Evolutionary conservation across 2,888 invertebrate species (phyloP), one percentile per base, ranked within the genome.

Genomic region (Limnephilus marmoratus): DNA sequence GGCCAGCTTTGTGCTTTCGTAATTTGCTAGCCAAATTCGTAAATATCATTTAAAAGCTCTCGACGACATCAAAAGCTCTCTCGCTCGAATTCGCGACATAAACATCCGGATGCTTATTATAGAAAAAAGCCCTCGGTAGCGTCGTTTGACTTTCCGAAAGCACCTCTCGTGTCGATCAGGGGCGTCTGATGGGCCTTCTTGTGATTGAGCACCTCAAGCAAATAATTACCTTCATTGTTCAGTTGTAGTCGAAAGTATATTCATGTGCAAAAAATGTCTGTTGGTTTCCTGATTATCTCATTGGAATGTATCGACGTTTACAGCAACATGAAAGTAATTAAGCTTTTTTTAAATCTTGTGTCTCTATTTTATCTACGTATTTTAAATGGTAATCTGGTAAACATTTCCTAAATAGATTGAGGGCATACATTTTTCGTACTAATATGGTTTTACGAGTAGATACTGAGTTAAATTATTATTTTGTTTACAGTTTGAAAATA

Each of bases 31-130:
- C 88, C 87, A 87, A 91, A 91, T 87, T 91, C 87, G 85, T 87
- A 91, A 91, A 91, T 91, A 41, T 37, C 41, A 82, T 53, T 37
- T 81, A 89, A 89, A 89, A 89, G 49, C 88, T 91, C 87, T 87
- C 88, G 45, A 49, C n/a, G 7, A 80, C 80, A 83, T 89, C 83
- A 91, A 89, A 89, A 89, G 89, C 83, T 81, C 87, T 87, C 80
- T 31, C 87, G 87, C 88, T 91, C 68, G 85, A 88, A 88, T 88
- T 87, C 87, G 87, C 88, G 91, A 91, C 91, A 89, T 83, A 81
- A 88, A 91, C 89, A 91, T 88, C 88, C 89, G 89, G 91, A 68
- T 82, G 83, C 45, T 85, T 53, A 45, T 85, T 83, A 85, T 31
- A 81, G 49, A 90, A 90, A 90, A 85, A 90, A 85, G 31, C 37